Percentiles rank a stretch among this genome's conserved stretches.
Conservation (phyloP, 2,797 vertebrate species). For the Psittacula echo region DNA sequence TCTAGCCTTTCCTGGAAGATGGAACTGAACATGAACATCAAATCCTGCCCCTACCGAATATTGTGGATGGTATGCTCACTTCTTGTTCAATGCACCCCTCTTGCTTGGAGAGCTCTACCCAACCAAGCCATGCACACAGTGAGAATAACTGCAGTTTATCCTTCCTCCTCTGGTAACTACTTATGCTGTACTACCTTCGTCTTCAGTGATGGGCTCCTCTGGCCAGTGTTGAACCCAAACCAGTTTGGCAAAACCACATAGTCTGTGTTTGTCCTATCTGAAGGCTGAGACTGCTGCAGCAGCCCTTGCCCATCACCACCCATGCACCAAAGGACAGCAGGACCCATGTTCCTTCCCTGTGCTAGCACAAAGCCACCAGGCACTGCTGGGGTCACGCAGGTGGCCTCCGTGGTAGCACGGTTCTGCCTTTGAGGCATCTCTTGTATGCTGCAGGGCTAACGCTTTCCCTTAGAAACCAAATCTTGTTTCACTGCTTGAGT, state of each 20-base stretch:
- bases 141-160: neutral
- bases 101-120: neutral
- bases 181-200: rapidly evolving
- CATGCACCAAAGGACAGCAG: neutral
- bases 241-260: neutral
- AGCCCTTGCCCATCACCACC: neutral
- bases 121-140: neutral
- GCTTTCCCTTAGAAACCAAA: neutral
- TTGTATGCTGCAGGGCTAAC: neutral
- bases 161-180: neutral
- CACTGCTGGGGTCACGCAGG: neutral
- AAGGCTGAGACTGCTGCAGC: rapidly evolving
- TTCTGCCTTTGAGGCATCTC: neutral
- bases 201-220: neutral
- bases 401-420: rapidly evolving
- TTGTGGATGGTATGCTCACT: rapidly evolving
- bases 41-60: neutral
- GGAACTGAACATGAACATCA: neutral
- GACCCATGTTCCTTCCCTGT: neutral
- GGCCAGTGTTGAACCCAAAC: neutral
- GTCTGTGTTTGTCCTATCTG: neutral
- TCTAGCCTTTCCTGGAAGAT: neutral
- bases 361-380: neutral
- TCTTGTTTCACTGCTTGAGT: neutral
- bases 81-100: neutral